Percentiles rank a stretch among this genome's conserved stretches.
Evolutionary conservation across 2,797 vertebrate genomes (phyloP).

Genomic region (Atherinosoma microstoma): DNA sequence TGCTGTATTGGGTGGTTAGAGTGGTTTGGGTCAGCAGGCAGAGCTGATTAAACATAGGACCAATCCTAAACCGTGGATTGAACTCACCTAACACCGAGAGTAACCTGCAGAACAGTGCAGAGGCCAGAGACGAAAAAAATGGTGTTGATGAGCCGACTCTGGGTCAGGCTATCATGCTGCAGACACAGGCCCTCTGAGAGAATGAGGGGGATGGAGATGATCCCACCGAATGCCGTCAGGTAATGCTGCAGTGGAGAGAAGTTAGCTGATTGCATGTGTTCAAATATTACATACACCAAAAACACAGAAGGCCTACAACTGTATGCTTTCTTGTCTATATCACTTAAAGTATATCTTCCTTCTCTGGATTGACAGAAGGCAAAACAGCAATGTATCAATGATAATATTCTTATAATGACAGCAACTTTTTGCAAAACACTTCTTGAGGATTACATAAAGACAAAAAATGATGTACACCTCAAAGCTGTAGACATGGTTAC

Average conservation of each 20-base stretch:
- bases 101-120: slow-evolving; percentile 92
- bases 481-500: too few species aligned
- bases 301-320: rapidly evolving
- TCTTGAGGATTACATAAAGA: too few species aligned
- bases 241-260: slow-evolving; percentile 85
- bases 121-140: slow-evolving; percentile 93
- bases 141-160: slow-evolving; percentile 93
- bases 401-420: too few species aligned
- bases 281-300: neutral
- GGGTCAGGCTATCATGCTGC: slow-evolving; percentile 90
- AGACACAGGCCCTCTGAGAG: slow-evolving; percentile 91
- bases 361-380: neutral
- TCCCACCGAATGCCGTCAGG: slow-evolving; percentile 91
- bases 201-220: slow-evolving; percentile 90
- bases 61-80: neutral
- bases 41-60: neutral
- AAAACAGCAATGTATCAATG: neutral
- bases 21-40: neutral
- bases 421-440: too few species aligned
- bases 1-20: neutral
- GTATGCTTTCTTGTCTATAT: neutral
- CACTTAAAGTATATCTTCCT: too few species aligned
- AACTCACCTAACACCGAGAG: slow-evolving; percentile 91
- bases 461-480: too few species aligned
- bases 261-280: neutral